Percentiles rank a stretch among this genome's conserved stretches.
Conservation (phyloP, 92 coral and sea anemone species). For the Paragorgia papillata region DNA sequence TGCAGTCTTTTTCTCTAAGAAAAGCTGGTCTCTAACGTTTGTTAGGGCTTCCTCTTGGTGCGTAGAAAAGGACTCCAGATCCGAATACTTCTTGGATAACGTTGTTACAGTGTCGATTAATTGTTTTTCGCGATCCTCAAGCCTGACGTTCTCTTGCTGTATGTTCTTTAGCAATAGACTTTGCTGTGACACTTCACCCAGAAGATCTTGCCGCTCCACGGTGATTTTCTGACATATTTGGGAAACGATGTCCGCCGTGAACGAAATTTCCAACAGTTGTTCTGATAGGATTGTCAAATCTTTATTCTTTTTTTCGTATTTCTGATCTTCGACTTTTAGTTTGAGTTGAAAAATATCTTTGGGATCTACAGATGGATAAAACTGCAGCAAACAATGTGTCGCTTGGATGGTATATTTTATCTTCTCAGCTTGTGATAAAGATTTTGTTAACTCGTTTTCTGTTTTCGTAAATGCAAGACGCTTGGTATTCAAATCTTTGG, state of each 20-base stretch:
- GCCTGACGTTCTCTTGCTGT: neutral
- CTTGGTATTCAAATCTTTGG: neutral
- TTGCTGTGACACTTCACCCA: neutral
- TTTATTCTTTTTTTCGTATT: neutral
- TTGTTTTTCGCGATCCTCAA: neutral
- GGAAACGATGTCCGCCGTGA: neutral
- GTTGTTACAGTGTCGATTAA: neutral
- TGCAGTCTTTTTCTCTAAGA: neutral
- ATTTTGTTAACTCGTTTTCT: neutral
- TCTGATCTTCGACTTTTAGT: neutral
- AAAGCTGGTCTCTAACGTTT: neutral
- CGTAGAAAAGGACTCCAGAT: constrained; percentile 2
- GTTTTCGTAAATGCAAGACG: neutral
- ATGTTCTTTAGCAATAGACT: neutral
- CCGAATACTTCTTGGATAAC: neutral
- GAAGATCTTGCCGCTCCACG: constrained; percentile 11
- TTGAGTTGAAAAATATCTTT: neutral
- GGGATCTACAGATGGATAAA: neutral
- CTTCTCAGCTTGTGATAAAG: constrained; percentile 5
- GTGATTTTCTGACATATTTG: neutral
- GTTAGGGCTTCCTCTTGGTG: constrained; percentile 13
- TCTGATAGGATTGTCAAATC: neutral
- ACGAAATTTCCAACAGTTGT: neutral
- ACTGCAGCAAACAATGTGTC: neutral
- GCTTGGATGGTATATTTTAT: neutral